phyloP scores from a whole-genome alignment of 2,113 vertebrate genomes.

The Cyanistes caeruleus region DNA sequence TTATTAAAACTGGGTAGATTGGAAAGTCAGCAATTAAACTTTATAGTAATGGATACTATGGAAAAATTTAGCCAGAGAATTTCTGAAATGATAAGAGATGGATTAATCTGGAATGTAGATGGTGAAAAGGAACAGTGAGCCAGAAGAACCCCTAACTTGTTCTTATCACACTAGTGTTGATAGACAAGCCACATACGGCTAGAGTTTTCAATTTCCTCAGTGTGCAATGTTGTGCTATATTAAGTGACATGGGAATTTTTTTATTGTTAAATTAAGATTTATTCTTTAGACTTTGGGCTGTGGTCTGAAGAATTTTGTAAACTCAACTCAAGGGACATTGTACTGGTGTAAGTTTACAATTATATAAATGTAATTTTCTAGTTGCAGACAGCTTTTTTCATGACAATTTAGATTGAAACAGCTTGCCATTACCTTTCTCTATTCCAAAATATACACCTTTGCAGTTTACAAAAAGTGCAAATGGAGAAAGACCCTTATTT shows the following conservation, averaged over 20 bases:
- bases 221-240: neutral
- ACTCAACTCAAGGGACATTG: neutral
- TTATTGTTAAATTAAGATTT: slow-evolving; percentile 3
- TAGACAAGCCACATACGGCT: neutral
- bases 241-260: neutral
- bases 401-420: neutral
- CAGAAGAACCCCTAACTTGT: neutral
- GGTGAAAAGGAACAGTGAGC: neutral
- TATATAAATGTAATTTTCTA: neutral
- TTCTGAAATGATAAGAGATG: neutral
- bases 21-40: neutral
- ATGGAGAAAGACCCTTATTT: neutral
- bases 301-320: neutral
- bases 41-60: neutral
- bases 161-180: slow-evolving; percentile 25
- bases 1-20: neutral
- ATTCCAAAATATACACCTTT: neutral
- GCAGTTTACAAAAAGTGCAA: neutral
- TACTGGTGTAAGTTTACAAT: neutral
- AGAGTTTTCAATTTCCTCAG: slow-evolving; percentile 2
- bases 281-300: neutral
- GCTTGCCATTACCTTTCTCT: neutral
- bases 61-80: neutral
- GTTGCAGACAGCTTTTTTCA: neutral
- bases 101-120: neutral